Percentiles rank a stretch among this genome's conserved stretches.
These are phyloP conservation scores for Sturnus vulgaris DNA, from an alignment of 2,113 vertebrate genomes.

Conservation along the genomic window DNA sequence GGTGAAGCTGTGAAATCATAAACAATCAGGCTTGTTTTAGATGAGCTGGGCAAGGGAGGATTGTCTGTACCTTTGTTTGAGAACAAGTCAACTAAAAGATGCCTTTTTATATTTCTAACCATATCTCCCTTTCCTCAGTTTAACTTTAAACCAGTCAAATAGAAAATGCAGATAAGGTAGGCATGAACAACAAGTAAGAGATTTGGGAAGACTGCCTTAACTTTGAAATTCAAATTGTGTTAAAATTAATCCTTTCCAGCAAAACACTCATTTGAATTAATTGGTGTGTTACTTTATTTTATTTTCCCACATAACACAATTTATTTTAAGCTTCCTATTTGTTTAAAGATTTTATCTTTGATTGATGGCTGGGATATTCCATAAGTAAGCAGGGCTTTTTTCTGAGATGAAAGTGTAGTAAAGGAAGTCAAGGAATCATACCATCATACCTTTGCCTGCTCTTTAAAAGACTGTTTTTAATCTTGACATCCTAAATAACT, in stretches of 20 bases:
- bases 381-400: neutral
- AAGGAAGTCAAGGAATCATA: slow-evolving; percentile 22
- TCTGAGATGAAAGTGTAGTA: neutral
- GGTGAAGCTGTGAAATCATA: neutral
- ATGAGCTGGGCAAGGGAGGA: neutral
- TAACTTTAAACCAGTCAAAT: neutral
- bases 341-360: neutral
- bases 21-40: neutral
- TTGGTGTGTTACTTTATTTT: neutral
- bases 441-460: slow-evolving; percentile 14
- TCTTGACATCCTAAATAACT: slow-evolving; percentile 63
- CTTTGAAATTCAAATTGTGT: neutral
- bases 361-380: neutral
- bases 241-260: slow-evolving; percentile 10
- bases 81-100: neutral
- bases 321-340: slow-evolving; percentile 25
- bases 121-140: neutral
- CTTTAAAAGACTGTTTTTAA: slow-evolving; percentile 63
- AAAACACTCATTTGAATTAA: neutral
- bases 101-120: neutral
- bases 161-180: neutral
- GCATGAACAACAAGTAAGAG: neutral
- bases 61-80: neutral
- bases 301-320: neutral
- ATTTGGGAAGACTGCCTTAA: neutral